phyloP scores from a whole-genome alignment of 2,888 invertebrate genomes.

The Petrophora chlorosata region DNA sequence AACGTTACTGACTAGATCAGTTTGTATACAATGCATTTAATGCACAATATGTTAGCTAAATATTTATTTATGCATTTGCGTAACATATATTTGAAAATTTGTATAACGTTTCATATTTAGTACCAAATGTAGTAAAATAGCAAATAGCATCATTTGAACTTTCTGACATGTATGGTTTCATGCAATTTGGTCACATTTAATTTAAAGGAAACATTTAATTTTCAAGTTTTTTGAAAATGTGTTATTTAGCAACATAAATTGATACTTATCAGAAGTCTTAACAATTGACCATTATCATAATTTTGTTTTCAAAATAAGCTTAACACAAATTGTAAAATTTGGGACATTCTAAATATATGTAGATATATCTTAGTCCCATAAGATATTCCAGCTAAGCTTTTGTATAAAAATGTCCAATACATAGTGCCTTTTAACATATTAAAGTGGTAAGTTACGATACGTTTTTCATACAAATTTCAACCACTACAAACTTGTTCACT shows the following conservation, averaged over 20 bases:
- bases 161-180: conserved; percentile 16
- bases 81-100: conserved; percentile 7
- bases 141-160: conserved; percentile 15
- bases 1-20: conserved; percentile 41
- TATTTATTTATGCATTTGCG: conserved; percentile 7
- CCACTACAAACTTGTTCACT: too few species aligned
- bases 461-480: too few species aligned
- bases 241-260: conserved; percentile 4
- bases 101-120: conserved; percentile 1
- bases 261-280: conserved; percentile 40
- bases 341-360: neutral
- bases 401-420: conserved; percentile 18
- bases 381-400: conserved; percentile 20
- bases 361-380: neutral
- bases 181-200: conserved; percentile 13
- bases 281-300: conserved; percentile 48
- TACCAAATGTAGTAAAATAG: conserved; percentile 3
- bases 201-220: too few species aligned
- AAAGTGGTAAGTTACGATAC: neutral
- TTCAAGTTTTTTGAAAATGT: neutral
- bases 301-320: conserved; percentile 7
- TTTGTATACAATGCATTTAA: conserved; percentile 42
- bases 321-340: neutral
- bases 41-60: conserved; percentile 32
- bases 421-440: conserved; percentile 14